A percentile compares a stretch with the other conserved stretches of the same genome.
phyloP scores from a whole-genome alignment of 2,797 vertebrate species.

The Phoxinus dragarum region DNA sequence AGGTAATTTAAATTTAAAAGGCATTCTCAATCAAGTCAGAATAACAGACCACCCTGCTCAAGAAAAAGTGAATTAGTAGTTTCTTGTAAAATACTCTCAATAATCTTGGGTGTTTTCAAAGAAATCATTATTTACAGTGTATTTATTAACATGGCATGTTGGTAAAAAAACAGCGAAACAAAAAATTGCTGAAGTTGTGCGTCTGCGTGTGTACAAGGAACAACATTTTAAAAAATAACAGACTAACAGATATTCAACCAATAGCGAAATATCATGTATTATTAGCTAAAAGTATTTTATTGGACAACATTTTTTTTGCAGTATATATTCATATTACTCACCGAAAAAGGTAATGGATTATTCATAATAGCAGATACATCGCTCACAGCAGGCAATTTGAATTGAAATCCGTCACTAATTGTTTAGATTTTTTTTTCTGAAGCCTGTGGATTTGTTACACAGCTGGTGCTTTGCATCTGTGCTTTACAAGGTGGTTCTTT shows the following conservation, averaged over 20 bases:
- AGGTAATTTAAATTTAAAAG: background rate
- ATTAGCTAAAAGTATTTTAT: background rate
- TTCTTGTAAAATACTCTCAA: background rate
- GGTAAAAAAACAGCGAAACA: background rate
- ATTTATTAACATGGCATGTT: background rate
- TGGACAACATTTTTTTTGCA: background rate
- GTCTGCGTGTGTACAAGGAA: background rate
- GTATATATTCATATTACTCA: background rate
- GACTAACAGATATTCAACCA: background rate
- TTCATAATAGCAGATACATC: background rate
- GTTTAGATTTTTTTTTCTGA: background rate
- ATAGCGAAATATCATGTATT: background rate
- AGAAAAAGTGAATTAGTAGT: background rate
- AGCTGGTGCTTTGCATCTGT: conserved; percentile 10
- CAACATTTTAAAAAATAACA: background rate
- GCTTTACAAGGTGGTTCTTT: background rate
- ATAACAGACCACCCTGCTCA: too few species aligned
- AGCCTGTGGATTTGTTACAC: background rate
- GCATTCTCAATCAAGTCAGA: too few species aligned
- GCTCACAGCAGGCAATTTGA: background rate
- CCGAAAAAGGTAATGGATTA: background rate
- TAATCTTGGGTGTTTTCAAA: background rate
- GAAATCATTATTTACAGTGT: background rate
- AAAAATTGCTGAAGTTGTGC: background rate
- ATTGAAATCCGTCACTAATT: conserved; percentile 7